Percentiles rank a stretch among this genome's conserved stretches.
phyloP scores from a whole-genome alignment of 2,113 vertebrate species.

The Sylvietta virens region DNA sequence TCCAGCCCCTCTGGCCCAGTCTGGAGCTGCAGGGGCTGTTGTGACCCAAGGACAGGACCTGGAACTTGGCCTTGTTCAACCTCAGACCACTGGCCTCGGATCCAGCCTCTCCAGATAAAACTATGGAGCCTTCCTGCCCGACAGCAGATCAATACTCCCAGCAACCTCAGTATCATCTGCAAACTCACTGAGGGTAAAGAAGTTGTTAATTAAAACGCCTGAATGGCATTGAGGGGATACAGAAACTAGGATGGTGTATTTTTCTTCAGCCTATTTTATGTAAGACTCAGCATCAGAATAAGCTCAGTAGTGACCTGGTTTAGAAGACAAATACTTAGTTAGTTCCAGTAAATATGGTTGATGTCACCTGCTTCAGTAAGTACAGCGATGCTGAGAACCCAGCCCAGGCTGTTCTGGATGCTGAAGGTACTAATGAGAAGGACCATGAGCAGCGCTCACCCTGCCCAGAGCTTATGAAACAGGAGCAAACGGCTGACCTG shows the following conservation, averaged over 20 bases:
- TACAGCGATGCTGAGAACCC: not conserved
- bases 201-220: not conserved
- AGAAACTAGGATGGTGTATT: not conserved
- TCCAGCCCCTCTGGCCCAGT: not conserved
- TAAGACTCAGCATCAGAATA: not conserved
- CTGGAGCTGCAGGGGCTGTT: not conserved
- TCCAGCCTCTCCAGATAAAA: not conserved
- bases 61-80: not conserved
- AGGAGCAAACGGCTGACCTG: not conserved
- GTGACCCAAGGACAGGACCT: not conserved
- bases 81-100: not conserved
- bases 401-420: not conserved
- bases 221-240: not conserved
- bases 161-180: not conserved
- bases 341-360: not conserved
- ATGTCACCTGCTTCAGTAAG: not conserved
- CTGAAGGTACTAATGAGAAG: not conserved
- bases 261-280: not conserved
- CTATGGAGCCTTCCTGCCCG: not conserved
- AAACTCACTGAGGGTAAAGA: not conserved
- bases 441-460: not conserved
- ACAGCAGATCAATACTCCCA: not conserved
- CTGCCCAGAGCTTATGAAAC: conserved; percentile 7
- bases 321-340: not conserved
- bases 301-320: not conserved